These are phyloP conservation scores for Glareola pratincola DNA, from an alignment of 2,113 vertebrate species.

Conservation along the genomic window DNA sequence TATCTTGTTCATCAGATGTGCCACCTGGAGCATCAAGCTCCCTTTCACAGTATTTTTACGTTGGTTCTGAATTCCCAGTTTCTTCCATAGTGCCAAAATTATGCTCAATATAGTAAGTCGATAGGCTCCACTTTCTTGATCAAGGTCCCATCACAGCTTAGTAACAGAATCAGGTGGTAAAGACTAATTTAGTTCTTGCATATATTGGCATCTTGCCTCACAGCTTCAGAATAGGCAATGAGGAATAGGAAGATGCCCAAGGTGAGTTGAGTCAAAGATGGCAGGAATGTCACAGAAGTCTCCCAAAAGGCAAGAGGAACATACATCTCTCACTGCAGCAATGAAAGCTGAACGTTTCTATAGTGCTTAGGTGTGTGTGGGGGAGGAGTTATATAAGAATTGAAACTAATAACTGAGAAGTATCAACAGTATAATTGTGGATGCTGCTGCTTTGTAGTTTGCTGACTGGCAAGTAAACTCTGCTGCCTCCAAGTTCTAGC, in stretches of 20 bases:
- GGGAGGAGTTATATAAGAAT: neutral
- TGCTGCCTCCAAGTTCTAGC: neutral
- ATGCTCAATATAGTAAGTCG: too few relatives aligned
- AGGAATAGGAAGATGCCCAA: slow-evolving; percentile 65
- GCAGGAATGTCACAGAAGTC: slow-evolving; percentile 71
- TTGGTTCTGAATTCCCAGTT: neutral
- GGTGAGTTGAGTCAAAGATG: slow-evolving; percentile 78
- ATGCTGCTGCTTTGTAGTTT: neutral
- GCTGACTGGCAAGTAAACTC: neutral
- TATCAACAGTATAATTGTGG: neutral
- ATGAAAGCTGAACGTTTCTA: neutral
- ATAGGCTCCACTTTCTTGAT: too few relatives aligned
- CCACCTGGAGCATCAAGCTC: slow-evolving; percentile 51
- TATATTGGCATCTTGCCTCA: neutral
- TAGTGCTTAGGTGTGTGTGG: fast-evolving
- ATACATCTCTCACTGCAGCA: neutral
- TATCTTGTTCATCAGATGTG: slow-evolving; percentile 70
- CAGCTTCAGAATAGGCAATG: neutral
- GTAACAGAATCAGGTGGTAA: neutral
- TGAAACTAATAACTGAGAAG: neutral
- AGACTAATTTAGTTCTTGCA: neutral
- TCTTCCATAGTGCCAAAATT: neutral
- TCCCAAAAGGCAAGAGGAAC: neutral
- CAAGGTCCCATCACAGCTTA: neutral
- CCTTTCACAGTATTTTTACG: neutral